Evolutionary conservation across 2,888 invertebrate genomes (phyloP).

Genomic region (Cephus runcator): DNA sequence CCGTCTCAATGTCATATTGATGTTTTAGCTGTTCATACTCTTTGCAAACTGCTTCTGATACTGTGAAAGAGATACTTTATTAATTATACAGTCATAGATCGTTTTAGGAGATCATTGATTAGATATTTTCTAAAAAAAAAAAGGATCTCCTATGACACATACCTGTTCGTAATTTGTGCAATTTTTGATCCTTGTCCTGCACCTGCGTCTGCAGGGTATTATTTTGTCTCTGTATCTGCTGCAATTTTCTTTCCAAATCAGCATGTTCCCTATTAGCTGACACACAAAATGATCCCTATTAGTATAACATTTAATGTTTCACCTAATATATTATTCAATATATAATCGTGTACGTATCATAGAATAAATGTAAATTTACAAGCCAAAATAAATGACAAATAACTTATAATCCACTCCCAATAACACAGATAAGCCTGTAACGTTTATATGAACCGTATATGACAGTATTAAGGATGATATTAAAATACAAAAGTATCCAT

Average conservation of each 20-base stretch:
- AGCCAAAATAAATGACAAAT: background rate
- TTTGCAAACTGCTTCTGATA: constrained; percentile 77
- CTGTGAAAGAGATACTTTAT: constrained; percentile 53
- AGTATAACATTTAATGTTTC: background rate
- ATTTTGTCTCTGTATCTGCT: constrained; percentile 72
- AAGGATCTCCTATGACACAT: background rate
- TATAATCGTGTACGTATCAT: background rate
- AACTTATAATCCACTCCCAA: background rate
- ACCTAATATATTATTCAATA: background rate
- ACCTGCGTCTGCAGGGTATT: constrained; percentile 72
- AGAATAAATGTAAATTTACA: background rate
- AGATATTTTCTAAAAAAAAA: background rate
- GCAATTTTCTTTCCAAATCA: constrained; percentile 73
- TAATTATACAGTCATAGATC: background rate
- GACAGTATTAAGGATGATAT: background rate
- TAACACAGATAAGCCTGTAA: background rate
- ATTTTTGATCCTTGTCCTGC: constrained; percentile 73
- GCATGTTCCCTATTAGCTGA: constrained; percentile 68
- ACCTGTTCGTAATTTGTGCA: constrained; percentile 68
- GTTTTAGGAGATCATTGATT: background rate
- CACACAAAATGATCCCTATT: constrained; percentile 13
- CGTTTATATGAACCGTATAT: background rate
- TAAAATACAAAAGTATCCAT: background rate
- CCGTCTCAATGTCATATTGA: constrained; percentile 79
- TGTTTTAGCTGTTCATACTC: constrained; percentile 81